Percentiles rank a stretch among this genome's conserved stretches.
phyloP scores from a whole-genome alignment of 2,888 invertebrate genomes.

The Unio pictorum region DNA sequence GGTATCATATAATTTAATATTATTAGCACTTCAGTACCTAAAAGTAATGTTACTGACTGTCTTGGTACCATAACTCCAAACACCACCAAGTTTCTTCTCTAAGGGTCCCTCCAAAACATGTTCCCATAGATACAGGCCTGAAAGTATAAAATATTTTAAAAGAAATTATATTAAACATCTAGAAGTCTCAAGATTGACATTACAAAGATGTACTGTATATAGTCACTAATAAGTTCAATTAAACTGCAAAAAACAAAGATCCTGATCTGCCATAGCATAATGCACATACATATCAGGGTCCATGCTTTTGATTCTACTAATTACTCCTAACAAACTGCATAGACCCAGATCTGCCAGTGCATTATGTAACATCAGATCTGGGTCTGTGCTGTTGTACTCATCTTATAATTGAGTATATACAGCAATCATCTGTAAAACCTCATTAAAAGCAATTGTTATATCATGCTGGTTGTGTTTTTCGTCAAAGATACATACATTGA shows the following conservation, averaged over 20 bases:
- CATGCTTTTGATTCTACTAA: too few species aligned
- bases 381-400: too few species aligned
- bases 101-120: conserved; percentile 72
- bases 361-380: too few species aligned
- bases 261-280: too few species aligned
- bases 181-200: neutral
- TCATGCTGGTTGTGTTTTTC: too few species aligned
- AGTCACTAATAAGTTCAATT: neutral
- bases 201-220: neutral
- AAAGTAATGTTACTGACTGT: conserved; percentile 69
- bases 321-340: too few species aligned
- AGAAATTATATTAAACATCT: neutral
- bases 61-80: conserved; percentile 71
- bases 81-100: conserved; percentile 65
- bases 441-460: too few species aligned
- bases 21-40: conserved; percentile 54
- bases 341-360: too few species aligned
- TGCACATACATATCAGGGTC: too few species aligned
- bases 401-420: too few species aligned
- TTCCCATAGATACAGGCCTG: conserved; percentile 74
- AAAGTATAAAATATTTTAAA: conserved; percentile 19
- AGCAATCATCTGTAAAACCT: too few species aligned
- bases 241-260: neutral
- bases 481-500: too few species aligned
- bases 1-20: neutral